Evolutionary conservation across 2,888 invertebrate genomes (phyloP).

Genomic region (Megastigmus dorsalis): DNA sequence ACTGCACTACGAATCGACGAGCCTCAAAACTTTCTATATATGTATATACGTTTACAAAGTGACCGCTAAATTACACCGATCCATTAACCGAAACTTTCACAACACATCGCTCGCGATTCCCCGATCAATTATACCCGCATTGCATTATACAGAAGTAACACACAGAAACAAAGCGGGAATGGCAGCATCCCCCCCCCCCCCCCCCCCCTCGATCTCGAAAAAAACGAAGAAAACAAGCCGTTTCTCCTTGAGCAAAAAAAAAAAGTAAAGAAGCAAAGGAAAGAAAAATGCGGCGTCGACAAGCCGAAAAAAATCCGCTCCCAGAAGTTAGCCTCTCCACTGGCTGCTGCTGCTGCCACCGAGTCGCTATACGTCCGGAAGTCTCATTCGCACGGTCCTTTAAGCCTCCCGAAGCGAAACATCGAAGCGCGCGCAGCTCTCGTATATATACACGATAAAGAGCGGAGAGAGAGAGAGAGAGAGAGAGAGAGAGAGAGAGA

Average conservation of each 20-base stretch:
- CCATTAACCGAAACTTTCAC: neutral
- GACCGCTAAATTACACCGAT: constrained; percentile 39
- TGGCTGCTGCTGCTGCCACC: no score
- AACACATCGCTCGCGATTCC: no score
- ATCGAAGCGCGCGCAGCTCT: constrained; percentile 45
- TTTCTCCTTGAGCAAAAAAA: neutral
- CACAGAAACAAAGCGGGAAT: constrained; percentile 19
- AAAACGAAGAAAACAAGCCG: neutral
- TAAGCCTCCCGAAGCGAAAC: constrained; percentile 21
- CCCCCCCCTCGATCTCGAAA: neutral
- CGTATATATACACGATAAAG: constrained; percentile 40
- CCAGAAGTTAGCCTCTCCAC: constrained; percentile 45
- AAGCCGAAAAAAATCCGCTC: constrained; percentile 49
- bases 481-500: no score
- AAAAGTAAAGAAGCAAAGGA: neutral
- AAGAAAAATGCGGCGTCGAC: constrained; percentile 47
- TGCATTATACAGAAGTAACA: no score
- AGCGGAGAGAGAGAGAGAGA: no score
- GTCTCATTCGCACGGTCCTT: constrained; percentile 55
- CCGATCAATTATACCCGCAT: no score
- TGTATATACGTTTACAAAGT: no score
- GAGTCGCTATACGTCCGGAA: no score
- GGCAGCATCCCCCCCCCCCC: no score
- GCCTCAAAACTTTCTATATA: no score
- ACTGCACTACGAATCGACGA: no score